These are phyloP conservation scores for Brienomyrus brachyistius DNA, from an alignment of 2,113 vertebrate genomes.

Conservation along the genomic window DNA sequence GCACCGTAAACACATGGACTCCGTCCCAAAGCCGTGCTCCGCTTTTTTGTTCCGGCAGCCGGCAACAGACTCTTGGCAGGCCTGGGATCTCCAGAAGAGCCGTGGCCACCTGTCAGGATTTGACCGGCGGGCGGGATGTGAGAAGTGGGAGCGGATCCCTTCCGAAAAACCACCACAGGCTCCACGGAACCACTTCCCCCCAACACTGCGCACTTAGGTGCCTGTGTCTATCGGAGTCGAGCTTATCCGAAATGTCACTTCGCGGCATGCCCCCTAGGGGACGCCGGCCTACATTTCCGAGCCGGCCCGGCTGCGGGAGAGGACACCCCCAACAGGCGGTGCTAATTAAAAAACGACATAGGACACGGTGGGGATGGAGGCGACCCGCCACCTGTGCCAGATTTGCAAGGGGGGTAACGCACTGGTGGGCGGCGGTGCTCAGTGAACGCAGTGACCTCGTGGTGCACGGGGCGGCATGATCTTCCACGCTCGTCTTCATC, in stretches of 20 bases:
- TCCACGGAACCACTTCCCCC: background rate
- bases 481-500: background rate
- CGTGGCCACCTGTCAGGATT: conserved; percentile 17
- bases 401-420: background rate
- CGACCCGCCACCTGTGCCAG: background rate
- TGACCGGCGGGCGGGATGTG: background rate
- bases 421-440: background rate
- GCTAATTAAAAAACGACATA: conserved; percentile 19
- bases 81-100: conserved; percentile 3
- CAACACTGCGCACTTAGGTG: background rate
- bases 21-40: background rate
- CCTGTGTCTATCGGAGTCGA: background rate
- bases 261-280: background rate
- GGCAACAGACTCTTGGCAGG: conserved; percentile 22
- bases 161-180: background rate
- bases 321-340: conserved; percentile 14
- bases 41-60: background rate
- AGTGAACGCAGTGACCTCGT: background rate
- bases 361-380: background rate
- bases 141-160: background rate
- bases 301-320: background rate
- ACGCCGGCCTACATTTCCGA: background rate
- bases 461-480: background rate
- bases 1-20: background rate
- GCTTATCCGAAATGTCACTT: background rate